phyloP scores from a whole-genome alignment of 2,113 vertebrate genomes.

The Sturnira hondurensis region DNA sequence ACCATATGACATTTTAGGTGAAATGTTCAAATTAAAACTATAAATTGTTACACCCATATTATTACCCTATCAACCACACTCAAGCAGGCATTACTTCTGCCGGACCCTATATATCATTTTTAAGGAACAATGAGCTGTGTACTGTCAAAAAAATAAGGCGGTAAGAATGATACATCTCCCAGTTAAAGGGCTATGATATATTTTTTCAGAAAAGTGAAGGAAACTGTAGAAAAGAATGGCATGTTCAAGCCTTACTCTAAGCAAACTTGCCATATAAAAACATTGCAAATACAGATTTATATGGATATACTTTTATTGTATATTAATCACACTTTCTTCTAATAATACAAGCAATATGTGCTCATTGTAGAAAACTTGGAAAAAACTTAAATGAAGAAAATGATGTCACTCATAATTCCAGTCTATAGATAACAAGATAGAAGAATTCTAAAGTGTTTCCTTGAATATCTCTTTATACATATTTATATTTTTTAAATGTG shows the following conservation, averaged over 20 bases:
- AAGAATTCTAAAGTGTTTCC: background rate
- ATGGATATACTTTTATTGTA: constrained; percentile 12
- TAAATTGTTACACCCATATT: too few species aligned
- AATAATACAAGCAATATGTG: background rate
- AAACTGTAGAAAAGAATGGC: background rate
- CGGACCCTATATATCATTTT: background rate
- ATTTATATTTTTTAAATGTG: background rate
- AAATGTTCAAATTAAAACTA: too few species aligned
- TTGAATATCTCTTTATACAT: constrained; percentile 18
- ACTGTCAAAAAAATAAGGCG: background rate
- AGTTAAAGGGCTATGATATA: background rate
- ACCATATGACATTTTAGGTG: too few species aligned
- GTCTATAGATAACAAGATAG: background rate
- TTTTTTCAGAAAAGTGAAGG: constrained; percentile 12
- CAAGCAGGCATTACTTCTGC: too few species aligned
- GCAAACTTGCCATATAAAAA: constrained; percentile 30
- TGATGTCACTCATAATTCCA: background rate
- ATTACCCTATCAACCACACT: too few species aligned
- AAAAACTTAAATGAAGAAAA: background rate
- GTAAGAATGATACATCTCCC: background rate
- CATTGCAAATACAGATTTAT: background rate
- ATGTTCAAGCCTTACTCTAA: constrained; percentile 16
- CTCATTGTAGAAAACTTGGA: too few species aligned
- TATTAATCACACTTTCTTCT: constrained; percentile 35
- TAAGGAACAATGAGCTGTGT: background rate